These are phyloP conservation scores for Thamnophis sirtalis DNA, from an alignment of 2,113 vertebrate species.

Conservation along the genomic window DNA sequence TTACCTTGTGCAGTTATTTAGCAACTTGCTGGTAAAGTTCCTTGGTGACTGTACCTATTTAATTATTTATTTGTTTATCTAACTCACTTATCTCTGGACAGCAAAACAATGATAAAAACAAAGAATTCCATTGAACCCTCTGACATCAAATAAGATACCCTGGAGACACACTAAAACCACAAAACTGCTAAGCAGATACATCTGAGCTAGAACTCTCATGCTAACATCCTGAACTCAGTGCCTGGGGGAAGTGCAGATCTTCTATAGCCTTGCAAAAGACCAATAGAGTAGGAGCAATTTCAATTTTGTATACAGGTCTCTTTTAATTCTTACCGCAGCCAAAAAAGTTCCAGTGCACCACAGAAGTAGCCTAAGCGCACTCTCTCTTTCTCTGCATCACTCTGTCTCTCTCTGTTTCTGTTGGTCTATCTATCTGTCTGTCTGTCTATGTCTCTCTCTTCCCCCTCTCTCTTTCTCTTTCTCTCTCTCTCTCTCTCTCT, in stretches of 20 bases:
- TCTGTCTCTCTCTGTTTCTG: too few relatives aligned
- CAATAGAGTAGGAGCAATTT: neutral
- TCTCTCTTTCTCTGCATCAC: too few relatives aligned
- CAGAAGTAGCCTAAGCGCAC: neutral
- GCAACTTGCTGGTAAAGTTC: neutral
- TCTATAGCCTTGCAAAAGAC: neutral
- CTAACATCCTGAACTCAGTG: neutral
- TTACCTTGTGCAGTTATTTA: neutral
- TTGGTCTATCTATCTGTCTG: too few relatives aligned
- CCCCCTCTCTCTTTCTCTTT: fast-evolving
- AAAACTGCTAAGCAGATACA: neutral
- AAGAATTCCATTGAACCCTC: neutral
- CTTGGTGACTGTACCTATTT: neutral
- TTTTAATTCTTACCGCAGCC: neutral
- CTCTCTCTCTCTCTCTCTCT: too few relatives aligned
- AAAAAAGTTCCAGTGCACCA: neutral
- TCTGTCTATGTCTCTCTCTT: too few relatives aligned
- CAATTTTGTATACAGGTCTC: neutral
- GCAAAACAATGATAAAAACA: neutral
- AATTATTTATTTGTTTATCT: neutral
- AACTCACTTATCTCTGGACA: neutral
- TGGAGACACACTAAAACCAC: neutral
- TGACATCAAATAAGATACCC: neutral
- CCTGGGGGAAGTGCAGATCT: neutral
- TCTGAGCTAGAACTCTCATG: neutral